A percentile compares a stretch with the other conserved stretches of the same genome.
Evolutionary conservation across 2,888 invertebrate genomes (phyloP).

Genomic region (Drosophila multiciliata): DNA sequence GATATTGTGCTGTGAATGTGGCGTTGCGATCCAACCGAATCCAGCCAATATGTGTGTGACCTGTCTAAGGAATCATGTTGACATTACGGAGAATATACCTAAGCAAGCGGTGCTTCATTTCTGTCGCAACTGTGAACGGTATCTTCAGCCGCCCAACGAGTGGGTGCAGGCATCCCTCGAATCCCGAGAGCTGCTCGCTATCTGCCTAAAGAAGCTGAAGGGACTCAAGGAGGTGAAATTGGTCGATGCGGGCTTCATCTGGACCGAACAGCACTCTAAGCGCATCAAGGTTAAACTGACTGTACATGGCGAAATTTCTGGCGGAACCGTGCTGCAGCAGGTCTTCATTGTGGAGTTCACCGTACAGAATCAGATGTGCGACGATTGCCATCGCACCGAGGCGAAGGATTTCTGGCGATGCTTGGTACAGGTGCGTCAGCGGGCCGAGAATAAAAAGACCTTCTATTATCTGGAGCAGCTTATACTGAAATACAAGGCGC

Average conservation of each 20-base stretch:
- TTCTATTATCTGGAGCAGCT: conserved; percentile 99
- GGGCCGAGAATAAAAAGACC: conserved; percentile 97
- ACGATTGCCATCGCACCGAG: conserved; percentile 97
- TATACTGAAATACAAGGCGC: conserved; percentile 97
- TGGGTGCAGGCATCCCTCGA: conserved; percentile 95
- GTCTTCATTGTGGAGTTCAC: conserved; percentile 97
- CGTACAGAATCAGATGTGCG: conserved; percentile 97
- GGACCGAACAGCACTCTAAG: conserved; percentile 99
- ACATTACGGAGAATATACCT: conserved; percentile 98
- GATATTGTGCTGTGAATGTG: conserved; percentile 96
- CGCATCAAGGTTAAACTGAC: conserved; percentile 97
- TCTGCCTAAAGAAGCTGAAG: conserved; percentile 97
- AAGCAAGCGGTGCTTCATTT: conserved; percentile 96
- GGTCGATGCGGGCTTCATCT: conserved; percentile 97
- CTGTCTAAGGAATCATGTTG: conserved; percentile 95
- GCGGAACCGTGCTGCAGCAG: conserved; percentile 96
- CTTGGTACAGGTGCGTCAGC: conserved; percentile 94
- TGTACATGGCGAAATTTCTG: conserved; percentile 97
- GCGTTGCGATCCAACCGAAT: conserved; percentile 95
- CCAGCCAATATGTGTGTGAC: conserved; percentile 98
- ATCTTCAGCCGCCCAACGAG: conserved; percentile 95
- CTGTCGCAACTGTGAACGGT: conserved; percentile 97
- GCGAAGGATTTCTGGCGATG: conserved; percentile 99
- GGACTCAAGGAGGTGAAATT: conserved; percentile 95
- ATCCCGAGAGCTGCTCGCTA: conserved; percentile 93